phyloP scores from a whole-genome alignment of 2,113 vertebrate species.

The Larimichthys crocea region DNA sequence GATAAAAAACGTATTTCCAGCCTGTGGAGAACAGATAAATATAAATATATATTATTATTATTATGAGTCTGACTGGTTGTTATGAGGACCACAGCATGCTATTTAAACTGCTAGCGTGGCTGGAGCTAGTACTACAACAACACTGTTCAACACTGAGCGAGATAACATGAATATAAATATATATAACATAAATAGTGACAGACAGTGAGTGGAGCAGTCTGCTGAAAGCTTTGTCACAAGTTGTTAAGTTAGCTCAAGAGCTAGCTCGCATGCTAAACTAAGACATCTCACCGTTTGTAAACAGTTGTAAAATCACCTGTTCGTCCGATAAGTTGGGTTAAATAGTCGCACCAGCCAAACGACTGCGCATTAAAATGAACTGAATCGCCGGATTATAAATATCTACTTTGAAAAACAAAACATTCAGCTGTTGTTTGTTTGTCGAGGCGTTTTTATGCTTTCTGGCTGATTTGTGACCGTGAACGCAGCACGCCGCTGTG shows the following conservation, averaged over 20 bases:
- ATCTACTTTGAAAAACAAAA: background rate
- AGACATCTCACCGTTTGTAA: conserved; percentile 58
- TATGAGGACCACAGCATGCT: background rate
- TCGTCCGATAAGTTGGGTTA: background rate
- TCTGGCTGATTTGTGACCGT: conserved; percentile 12
- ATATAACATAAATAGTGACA: background rate
- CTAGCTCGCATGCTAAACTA: conserved; percentile 40
- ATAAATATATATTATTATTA: too few species aligned
- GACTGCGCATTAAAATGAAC: background rate
- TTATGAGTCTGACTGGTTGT: too few species aligned
- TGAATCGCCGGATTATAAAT: background rate
- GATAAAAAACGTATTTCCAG: conserved; percentile 3
- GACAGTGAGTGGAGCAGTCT: fast-evolving
- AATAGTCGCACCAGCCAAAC: background rate
- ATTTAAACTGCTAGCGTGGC: background rate
- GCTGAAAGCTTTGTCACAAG: background rate
- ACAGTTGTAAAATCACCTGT: background rate
- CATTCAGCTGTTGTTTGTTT: background rate
- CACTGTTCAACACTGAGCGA: too few species aligned
- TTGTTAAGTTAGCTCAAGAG: conserved; percentile 28
- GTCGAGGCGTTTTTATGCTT: background rate
- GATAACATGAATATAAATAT: background rate
- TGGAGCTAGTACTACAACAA: background rate
- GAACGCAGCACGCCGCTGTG: conserved; percentile 54
- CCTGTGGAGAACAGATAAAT: background rate